These are phyloP conservation scores for Orcinus orca DNA, from an alignment of 2,113 vertebrate species.

Conservation along the genomic window DNA sequence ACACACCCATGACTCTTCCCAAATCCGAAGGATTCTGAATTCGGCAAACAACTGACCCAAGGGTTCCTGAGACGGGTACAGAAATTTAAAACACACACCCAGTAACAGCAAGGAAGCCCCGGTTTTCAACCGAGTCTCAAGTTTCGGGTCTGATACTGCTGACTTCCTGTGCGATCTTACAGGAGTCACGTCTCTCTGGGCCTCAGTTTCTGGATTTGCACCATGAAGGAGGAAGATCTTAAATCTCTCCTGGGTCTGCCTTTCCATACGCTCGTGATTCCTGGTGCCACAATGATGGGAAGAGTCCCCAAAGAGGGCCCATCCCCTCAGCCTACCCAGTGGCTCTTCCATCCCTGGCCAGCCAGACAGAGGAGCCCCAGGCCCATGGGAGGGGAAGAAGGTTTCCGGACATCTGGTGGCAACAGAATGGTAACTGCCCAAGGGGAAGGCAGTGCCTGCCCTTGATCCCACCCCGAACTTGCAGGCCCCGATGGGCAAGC, in stretches of 20 bases:
- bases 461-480: neutral
- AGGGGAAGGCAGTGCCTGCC: neutral
- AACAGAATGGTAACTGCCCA: neutral
- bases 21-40: neutral
- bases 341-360: neutral
- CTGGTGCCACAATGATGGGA: fast-evolving
- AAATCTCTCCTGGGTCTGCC: neutral
- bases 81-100: too few species aligned
- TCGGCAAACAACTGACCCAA: neutral
- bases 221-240: neutral
- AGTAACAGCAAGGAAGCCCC: neutral
- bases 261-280: neutral
- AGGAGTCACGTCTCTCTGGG: neutral
- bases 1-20: neutral
- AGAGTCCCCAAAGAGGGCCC: neutral
- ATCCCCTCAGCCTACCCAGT: fast-evolving
- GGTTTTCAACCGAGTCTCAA: too few species aligned
- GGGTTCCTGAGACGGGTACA: fast-evolving
- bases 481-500: fast-evolving
- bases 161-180: neutral
- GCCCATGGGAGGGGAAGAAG: neutral
- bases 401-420: neutral
- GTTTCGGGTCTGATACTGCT: fast-evolving
- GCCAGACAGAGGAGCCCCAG: neutral
- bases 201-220: neutral